phyloP scores from a whole-genome alignment of 2,113 vertebrate genomes.

The Puma concolor region DNA sequence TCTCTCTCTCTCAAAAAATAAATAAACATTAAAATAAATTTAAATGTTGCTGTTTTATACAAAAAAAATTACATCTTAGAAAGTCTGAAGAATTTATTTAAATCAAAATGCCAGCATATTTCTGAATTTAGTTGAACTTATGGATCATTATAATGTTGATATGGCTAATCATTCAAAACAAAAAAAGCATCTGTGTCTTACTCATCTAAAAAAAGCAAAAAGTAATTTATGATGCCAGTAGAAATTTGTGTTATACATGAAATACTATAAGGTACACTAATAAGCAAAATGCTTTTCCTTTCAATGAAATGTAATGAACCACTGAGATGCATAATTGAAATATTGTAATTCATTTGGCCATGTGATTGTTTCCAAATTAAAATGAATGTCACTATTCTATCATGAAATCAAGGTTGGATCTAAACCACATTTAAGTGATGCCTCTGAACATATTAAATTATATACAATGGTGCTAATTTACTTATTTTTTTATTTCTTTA shows the following conservation, averaged over 20 bases:
- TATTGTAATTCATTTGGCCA: neutral
- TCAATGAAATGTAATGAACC: neutral
- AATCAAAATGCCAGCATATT: neutral
- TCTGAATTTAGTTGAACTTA: neutral
- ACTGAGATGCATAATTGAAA: neutral
- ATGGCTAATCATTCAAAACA: neutral
- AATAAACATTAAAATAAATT: no score
- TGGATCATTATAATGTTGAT: neutral
- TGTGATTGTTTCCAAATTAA: neutral
- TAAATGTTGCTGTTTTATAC: neutral
- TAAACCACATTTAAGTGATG: neutral
- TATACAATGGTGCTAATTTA: neutral
- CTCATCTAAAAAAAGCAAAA: neutral
- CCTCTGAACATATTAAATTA: neutral
- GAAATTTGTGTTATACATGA: neutral
- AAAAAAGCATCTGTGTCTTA: neutral
- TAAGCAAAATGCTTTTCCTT: neutral
- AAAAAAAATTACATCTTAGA: neutral
- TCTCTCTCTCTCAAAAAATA: no score
- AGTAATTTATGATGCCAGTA: neutral
- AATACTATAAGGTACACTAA: neutral
- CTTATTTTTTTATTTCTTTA: no score
- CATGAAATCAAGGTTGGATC: neutral
- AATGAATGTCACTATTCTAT: conserved; percentile 5
- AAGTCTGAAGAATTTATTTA: neutral